Evolutionary conservation across 1,140 invertebrate species (phyloP).

Genomic region (Contarinia nasturtii): DNA sequence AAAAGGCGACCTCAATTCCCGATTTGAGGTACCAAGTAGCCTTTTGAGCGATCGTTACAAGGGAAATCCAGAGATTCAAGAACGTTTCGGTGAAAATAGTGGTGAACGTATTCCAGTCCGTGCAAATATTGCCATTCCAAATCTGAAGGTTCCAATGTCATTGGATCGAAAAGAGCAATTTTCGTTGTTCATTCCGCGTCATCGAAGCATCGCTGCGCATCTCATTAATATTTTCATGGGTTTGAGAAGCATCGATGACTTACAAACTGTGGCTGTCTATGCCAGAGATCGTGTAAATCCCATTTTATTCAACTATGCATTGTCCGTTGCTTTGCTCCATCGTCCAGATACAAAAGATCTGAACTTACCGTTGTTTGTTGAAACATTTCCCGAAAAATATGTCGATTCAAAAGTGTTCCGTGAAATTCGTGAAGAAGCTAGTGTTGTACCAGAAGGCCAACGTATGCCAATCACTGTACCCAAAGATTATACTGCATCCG

Average conservation of each 20-base stretch:
- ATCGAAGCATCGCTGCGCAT: conserved; percentile 41
- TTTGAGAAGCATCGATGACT: conserved; percentile 43
- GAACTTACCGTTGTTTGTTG: conserved; percentile 43
- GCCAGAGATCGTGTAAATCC: conserved; percentile 55
- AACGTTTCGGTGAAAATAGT: conserved; percentile 34
- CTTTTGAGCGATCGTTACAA: conserved; percentile 43
- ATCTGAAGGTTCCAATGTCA: conserved; percentile 41
- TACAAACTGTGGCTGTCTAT: too few relatives aligned
- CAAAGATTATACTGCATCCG: conserved; percentile 48
- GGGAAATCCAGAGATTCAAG: conserved; percentile 25
- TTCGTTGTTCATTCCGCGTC: conserved; percentile 53
- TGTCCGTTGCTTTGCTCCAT: conserved; percentile 55
- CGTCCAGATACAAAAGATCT: conserved; percentile 51
- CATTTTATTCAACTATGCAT: conserved; percentile 56
- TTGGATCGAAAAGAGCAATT: conserved; percentile 47
- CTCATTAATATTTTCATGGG: conserved; percentile 55
- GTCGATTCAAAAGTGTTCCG: conserved; percentile 50
- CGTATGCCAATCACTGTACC: conserved; percentile 49
- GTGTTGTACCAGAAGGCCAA: conserved; percentile 38
- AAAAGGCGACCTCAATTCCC: conserved; percentile 34
- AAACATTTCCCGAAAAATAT: conserved; percentile 60
- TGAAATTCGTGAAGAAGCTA: conserved; percentile 43
- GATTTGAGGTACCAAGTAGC: conserved; percentile 39
- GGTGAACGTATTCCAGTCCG: conserved; percentile 33
- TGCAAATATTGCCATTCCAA: conserved; percentile 38